A percentile compares a stretch with the other conserved stretches of the same genome.
These are phyloP conservation scores for Plebejus melissa DNA, from an alignment of 2,888 invertebrate species.

Conservation along the genomic window DNA sequence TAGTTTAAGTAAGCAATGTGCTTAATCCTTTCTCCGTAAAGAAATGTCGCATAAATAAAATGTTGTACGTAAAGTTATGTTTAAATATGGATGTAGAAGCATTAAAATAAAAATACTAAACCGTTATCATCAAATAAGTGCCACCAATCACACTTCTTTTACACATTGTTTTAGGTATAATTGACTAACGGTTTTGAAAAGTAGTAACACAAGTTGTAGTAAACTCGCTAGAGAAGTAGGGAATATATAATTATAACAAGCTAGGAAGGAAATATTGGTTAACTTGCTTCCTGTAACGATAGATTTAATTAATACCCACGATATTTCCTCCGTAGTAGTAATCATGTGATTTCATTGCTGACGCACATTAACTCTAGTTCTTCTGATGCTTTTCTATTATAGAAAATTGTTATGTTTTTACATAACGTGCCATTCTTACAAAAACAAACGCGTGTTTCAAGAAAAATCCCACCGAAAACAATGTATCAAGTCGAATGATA, in stretches of 20 bases:
- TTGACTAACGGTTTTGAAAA: constrained; percentile 20
- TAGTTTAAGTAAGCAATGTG: too few species aligned
- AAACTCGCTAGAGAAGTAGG: not conserved
- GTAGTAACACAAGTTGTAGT: constrained; percentile 10
- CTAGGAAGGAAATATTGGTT: constrained; percentile 21
- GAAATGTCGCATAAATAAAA: too few species aligned
- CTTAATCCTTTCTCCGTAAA: too few species aligned
- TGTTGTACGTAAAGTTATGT: not conserved
- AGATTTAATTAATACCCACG: constrained; percentile 16
- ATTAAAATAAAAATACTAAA: not conserved
- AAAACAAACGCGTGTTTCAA: not conserved
- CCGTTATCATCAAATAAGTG: not conserved
- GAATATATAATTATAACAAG: not conserved
- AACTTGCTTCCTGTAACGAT: not conserved
- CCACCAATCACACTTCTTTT: not conserved
- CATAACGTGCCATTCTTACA: not conserved
- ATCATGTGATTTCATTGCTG: not conserved
- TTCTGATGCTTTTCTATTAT: not conserved
- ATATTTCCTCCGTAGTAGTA: not conserved
- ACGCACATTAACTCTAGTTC: not conserved
- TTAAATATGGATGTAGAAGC: not conserved
- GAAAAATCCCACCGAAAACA: not conserved
- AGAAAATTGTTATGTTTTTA: not conserved
- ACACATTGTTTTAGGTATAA: not conserved
- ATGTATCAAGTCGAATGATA: constrained; percentile 9